A percentile compares a stretch with the other conserved stretches of the same genome.
Evolutionary conservation across 2,888 invertebrate genomes (phyloP).

Genomic region (Marasmarcha lunaedactyla): DNA sequence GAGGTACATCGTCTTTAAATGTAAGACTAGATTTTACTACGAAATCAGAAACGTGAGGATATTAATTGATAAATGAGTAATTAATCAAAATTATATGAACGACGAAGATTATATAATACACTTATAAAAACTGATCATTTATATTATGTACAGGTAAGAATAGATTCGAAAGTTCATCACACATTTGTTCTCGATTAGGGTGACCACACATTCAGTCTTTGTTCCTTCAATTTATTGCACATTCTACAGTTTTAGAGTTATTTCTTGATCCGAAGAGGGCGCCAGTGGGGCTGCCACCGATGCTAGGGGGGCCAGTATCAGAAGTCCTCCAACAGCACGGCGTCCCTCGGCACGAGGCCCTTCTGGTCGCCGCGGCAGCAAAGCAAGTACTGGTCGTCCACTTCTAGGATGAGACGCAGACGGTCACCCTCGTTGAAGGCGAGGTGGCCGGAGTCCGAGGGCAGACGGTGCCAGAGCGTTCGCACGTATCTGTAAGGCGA

Average conservation of each 20-base stretch:
- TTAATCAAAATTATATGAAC: no score
- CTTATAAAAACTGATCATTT: no score
- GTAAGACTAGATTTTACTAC: conserved; percentile 69
- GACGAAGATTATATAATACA: no score
- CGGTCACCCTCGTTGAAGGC: conserved; percentile 83
- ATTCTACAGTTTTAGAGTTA: no score
- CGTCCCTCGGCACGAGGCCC: conserved; percentile 80
- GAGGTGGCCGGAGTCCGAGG: conserved; percentile 82
- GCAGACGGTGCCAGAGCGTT: conserved; percentile 78
- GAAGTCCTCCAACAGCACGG: conserved; percentile 70
- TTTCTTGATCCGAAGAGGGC: conserved; percentile 37
- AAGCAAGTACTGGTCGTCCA: conserved; percentile 80
- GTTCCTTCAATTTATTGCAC: no score
- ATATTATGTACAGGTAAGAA: no score
- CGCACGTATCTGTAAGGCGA: conserved; percentile 71
- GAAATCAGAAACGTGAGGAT: conserved; percentile 47
- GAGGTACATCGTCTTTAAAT: conserved; percentile 57
- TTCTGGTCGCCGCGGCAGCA: conserved; percentile 82
- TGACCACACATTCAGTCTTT: no score
- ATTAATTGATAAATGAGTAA: conserved; percentile 31
- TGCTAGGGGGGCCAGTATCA: conserved; percentile 60
- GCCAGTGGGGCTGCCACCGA: conserved; percentile 56
- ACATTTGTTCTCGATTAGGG: no score
- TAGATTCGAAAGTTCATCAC: no score
- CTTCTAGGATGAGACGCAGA: conserved; percentile 78